phyloP scores from a whole-genome alignment of 2,888 invertebrate genomes.

The Azorinus chamasolen region DNA sequence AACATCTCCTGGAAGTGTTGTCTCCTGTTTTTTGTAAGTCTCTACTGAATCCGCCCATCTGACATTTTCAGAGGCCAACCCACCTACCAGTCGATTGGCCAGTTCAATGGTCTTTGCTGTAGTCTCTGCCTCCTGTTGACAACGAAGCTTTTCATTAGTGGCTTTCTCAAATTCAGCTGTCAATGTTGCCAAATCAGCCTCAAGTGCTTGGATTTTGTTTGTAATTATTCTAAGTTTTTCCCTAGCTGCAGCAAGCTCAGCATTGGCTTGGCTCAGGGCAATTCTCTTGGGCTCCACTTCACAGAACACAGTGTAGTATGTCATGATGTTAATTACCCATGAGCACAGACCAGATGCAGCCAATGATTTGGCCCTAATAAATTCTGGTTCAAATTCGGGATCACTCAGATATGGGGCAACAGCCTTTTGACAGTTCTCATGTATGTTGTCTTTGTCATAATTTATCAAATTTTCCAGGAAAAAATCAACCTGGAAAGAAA shows the following conservation, averaged over 20 bases:
- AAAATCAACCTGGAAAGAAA: constrained; percentile 81
- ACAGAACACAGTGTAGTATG: constrained; percentile 97
- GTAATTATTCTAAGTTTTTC: constrained; percentile 95
- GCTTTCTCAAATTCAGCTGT: constrained; percentile 98
- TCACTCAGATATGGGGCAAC: constrained; percentile 97
- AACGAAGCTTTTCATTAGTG: constrained; percentile 93
- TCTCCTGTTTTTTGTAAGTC: constrained; percentile 93
- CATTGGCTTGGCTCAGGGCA: constrained; percentile 96
- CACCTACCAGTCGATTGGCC: constrained; percentile 97
- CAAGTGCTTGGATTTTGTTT: constrained; percentile 94
- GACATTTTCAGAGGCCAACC: constrained; percentile 97
- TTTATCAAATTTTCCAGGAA: constrained; percentile 95
- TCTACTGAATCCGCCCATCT: constrained; percentile 97
- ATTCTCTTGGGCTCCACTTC: constrained; percentile 98
- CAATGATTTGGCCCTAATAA: constrained; percentile 95
- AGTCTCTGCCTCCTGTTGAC: constrained; percentile 97
- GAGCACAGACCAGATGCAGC: constrained; percentile 98
- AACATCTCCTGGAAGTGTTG: constrained; percentile 97
- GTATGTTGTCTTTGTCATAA: constrained; percentile 98
- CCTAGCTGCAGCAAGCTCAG: constrained; percentile 95
- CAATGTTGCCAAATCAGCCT: constrained; percentile 94
- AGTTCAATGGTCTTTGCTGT: constrained; percentile 96
- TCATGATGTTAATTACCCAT: constrained; percentile 98
- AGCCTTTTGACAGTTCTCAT: constrained; percentile 96
- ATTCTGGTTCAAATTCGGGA: constrained; percentile 97